phyloP scores from a whole-genome alignment of 30 jellyfish, hydroid and myxozoan genomes.

The Rhopilema esculentum region DNA sequence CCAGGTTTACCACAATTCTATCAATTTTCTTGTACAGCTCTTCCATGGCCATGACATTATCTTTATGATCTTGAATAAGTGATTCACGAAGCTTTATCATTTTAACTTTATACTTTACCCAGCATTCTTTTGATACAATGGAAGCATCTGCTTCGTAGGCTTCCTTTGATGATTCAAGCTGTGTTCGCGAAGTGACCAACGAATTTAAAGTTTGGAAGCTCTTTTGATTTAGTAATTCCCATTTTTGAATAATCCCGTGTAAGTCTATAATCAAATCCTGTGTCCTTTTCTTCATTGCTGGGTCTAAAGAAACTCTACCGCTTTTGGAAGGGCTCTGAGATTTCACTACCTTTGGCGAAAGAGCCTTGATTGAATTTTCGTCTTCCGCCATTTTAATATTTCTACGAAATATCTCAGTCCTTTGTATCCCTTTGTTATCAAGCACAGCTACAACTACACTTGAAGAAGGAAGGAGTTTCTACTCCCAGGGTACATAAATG shows the following conservation, averaged over 20 bases:
- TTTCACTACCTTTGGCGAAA: background rate
- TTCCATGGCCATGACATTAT: constrained; percentile 42
- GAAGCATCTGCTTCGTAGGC: constrained; percentile 27
- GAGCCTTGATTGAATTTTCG: background rate
- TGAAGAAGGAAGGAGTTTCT: background rate
- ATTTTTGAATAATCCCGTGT: constrained; percentile 74
- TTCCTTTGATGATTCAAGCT: constrained; percentile 59
- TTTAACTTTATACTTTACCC: constrained; percentile 61
- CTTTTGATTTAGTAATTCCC: constrained; percentile 76
- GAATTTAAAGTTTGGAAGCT: constrained; percentile 89
- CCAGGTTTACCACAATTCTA: constrained; percentile 46
- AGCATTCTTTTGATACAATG: constrained; percentile 27
- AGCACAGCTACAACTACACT: constrained; percentile 6
- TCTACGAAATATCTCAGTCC: background rate
- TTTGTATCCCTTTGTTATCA: background rate
- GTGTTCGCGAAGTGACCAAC: constrained; percentile 67
- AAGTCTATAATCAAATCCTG: constrained; percentile 69
- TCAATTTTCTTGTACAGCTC: constrained; percentile 41
- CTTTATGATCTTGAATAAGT: constrained; percentile 70
- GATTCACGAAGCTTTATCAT: constrained; percentile 74
- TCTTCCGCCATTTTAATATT: constrained; percentile 15
- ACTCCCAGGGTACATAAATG: constrained; percentile 37
- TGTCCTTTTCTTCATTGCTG: constrained; percentile 68
- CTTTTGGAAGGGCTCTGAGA: background rate
- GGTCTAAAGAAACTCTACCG: constrained; percentile 3